Conservation (phyloP, 1,140 invertebrate genomes). For the Hydropsyche tenuis region DNA sequence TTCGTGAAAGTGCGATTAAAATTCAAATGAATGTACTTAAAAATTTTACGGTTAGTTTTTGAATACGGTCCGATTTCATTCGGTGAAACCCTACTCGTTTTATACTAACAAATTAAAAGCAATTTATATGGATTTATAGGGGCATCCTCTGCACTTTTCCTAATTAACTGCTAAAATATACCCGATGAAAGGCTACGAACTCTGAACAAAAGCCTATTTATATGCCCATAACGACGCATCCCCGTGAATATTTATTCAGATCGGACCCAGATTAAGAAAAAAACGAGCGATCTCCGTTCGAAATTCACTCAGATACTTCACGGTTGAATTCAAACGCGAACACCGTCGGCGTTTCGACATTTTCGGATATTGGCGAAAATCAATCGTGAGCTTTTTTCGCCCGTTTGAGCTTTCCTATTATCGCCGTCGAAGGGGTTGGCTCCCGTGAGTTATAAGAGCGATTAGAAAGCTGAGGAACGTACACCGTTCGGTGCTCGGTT, state of each 20-base stretch:
- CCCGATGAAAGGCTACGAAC: constrained; percentile 23
- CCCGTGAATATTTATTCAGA: constrained; percentile 24
- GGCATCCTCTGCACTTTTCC: constrained; percentile 38
- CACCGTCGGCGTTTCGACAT: not conserved
- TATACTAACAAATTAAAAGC: constrained; percentile 45
- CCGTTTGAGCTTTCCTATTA: constrained; percentile 1
- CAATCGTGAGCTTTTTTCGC: not conserved
- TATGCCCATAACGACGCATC: constrained; percentile 4
- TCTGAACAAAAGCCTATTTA: constrained; percentile 14
- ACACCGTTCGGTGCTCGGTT: not conserved
- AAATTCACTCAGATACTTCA: not conserved
- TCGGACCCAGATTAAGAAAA: constrained; percentile 18
- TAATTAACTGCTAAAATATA: constrained; percentile 48
- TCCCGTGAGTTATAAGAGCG: constrained; percentile 14
- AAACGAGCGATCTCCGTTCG: not conserved
- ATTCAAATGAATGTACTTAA: no score
- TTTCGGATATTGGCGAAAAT: not conserved
- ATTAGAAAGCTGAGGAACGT: not conserved
- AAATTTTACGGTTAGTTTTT: no score
- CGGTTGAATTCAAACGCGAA: not conserved
- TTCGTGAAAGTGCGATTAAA: no score
- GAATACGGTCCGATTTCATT: not conserved
- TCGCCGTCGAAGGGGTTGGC: constrained; percentile 7
- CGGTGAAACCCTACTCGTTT: not conserved
- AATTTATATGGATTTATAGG: constrained; percentile 46